These are phyloP conservation scores for Machimus rusticus DNA, from an alignment of 2,888 invertebrate species.

Conservation along the genomic window DNA sequence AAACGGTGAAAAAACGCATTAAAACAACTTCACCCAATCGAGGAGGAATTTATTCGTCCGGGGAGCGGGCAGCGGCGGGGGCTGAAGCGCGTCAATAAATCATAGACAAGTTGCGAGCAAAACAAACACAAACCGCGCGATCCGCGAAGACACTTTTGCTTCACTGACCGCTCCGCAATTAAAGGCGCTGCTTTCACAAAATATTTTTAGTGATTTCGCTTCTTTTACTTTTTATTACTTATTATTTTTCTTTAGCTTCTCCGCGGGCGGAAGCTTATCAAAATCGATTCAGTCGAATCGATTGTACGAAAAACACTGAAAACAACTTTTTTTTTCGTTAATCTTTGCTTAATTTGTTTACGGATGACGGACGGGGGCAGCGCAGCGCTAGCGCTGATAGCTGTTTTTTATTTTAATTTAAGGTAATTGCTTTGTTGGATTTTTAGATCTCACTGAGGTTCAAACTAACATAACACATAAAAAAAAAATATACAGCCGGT, in stretches of 20 bases:
- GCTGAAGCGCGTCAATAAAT: slow-evolving; percentile 5
- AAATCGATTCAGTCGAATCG: neutral
- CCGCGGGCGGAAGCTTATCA: neutral
- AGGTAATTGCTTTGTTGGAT: neutral
- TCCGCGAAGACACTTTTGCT: neutral
- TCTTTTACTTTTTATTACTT: neutral
- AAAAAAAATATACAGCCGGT: neutral
- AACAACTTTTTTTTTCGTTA: neutral
- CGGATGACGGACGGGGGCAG: neutral
- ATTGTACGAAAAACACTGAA: neutral
- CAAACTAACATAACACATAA: neutral
- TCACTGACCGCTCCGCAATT: slow-evolving; percentile 13
- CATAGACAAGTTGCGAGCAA: slow-evolving; percentile 1
- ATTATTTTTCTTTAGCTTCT: neutral
- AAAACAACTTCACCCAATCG: neutral
- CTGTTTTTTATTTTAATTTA: neutral
- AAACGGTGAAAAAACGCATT: neutral
- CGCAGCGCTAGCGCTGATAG: neutral
- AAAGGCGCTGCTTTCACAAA: neutral
- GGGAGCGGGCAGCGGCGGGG: neutral
- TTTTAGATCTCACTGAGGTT: neutral
- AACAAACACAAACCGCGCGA: neutral
- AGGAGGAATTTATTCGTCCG: neutral
- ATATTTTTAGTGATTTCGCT: slow-evolving; percentile 6
- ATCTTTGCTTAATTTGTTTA: neutral